These are phyloP conservation scores for Nerophis ophidion DNA, from an alignment of 2,113 vertebrate genomes.

Conservation along the genomic window DNA sequence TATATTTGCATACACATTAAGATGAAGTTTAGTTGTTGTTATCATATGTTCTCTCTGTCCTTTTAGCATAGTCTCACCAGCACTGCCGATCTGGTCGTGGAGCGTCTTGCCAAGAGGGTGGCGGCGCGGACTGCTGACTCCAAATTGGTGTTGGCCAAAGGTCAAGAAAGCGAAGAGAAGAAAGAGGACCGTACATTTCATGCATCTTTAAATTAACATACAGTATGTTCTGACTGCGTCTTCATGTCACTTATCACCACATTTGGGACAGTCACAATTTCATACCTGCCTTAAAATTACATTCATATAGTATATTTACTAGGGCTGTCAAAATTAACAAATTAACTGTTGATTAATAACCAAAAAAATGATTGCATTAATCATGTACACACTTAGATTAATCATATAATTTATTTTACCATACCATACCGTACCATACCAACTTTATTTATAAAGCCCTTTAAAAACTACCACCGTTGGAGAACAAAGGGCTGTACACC, in stretches of 20 bases:
- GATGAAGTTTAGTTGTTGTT: neutral
- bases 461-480: too few species aligned
- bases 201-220: neutral
- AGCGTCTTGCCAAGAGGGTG: slow-evolving; percentile 55
- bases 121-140: slow-evolving; percentile 27
- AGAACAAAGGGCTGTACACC: too few species aligned
- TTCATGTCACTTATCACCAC: neutral
- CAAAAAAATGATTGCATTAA: too few species aligned
- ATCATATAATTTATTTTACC: too few species aligned
- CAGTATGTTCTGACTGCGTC: neutral
- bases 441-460: too few species aligned
- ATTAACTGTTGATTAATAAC: too few species aligned
- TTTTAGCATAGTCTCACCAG: slow-evolving; percentile 66
- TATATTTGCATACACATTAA: neutral
- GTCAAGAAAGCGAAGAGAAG: slow-evolving; percentile 16
- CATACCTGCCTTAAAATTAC: too few species aligned
- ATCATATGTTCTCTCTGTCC: neutral
- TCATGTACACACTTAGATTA: too few species aligned
- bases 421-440: too few species aligned
- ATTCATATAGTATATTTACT: too few species aligned
- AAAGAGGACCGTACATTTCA: slow-evolving; percentile 4
- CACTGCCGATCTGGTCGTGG: slow-evolving; percentile 65
- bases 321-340: too few species aligned
- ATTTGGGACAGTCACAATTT: too few species aligned
- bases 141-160: slow-evolving; percentile 25